Conservation (phyloP, 2,797 vertebrate genomes). For the Amazona finschi region DNA sequence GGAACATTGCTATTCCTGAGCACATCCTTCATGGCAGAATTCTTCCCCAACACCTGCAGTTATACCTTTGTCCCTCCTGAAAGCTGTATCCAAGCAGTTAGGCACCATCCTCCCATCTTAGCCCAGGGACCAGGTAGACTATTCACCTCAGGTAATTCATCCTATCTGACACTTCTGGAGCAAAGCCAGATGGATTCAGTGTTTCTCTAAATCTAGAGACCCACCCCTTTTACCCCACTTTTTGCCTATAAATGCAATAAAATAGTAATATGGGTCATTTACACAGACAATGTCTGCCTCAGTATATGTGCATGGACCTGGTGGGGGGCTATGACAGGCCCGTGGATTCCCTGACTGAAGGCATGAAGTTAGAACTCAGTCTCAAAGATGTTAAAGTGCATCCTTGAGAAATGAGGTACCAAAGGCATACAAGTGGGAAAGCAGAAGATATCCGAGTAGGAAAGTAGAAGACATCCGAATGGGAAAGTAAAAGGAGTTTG, state of each 20-base stretch:
- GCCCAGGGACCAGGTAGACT: neutral
- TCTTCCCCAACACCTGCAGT: neutral
- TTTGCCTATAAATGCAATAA: neutral
- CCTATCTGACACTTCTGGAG: neutral
- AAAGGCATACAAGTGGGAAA: too few relatives aligned
- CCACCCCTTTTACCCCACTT: fast-evolving
- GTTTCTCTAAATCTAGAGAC: too few relatives aligned
- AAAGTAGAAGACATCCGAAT: too few relatives aligned
- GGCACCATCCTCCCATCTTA: neutral
- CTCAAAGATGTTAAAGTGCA: too few relatives aligned
- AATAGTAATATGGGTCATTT: neutral
- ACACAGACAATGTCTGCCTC: neutral
- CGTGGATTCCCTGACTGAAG: too few relatives aligned
- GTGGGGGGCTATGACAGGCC: too few relatives aligned
- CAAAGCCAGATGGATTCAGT: neutral
- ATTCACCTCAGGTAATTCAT: neutral
- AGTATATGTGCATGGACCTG: fast-evolving
- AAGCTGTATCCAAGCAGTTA: neutral
- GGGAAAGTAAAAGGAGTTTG: too few relatives aligned
- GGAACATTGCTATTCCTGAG: neutral
- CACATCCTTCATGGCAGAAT: neutral
- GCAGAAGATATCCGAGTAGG: too few relatives aligned
- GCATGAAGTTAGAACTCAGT: too few relatives aligned
- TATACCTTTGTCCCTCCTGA: neutral
- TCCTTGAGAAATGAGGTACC: too few relatives aligned